phyloP scores from a whole-genome alignment of 2,113 vertebrate species.

The Edolisoma coerulescens region DNA sequence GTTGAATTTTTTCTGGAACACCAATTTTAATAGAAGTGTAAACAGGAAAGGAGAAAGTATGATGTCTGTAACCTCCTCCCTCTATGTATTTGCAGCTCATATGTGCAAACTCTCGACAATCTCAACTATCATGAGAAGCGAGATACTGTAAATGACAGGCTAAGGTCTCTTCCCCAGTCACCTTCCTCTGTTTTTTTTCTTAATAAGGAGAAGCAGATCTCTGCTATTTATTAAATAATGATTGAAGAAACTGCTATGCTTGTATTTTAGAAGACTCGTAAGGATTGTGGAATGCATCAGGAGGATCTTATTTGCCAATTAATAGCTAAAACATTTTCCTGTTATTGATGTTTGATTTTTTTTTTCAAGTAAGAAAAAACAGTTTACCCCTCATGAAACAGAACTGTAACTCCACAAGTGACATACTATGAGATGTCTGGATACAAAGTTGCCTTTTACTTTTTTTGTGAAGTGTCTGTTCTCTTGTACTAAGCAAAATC shows the following conservation, averaged over 20 bases:
- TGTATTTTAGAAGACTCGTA: neutral
- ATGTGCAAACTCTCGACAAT: neutral
- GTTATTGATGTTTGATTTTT: neutral
- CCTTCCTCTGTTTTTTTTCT: neutral
- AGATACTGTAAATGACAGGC: neutral
- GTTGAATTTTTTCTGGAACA: neutral
- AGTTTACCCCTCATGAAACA: neutral
- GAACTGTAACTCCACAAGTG: neutral
- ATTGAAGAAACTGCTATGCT: neutral
- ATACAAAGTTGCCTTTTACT: neutral
- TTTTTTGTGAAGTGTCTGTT: neutral
- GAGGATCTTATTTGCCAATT: neutral
- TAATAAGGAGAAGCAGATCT: neutral
- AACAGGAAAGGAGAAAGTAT: neutral
- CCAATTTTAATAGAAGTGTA: neutral
- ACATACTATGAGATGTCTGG: neutral
- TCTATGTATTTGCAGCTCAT: neutral
- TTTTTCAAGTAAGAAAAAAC: neutral
- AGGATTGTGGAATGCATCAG: neutral
- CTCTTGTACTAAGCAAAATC: neutral
- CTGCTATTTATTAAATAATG: neutral
- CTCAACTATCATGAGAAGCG: neutral
- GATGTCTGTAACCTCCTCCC: neutral
- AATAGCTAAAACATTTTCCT: neutral
- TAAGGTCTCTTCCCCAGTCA: neutral